These are phyloP conservation scores for Diogma glabrata DNA, from an alignment of 2,888 invertebrate genomes.

Conservation along the genomic window DNA sequence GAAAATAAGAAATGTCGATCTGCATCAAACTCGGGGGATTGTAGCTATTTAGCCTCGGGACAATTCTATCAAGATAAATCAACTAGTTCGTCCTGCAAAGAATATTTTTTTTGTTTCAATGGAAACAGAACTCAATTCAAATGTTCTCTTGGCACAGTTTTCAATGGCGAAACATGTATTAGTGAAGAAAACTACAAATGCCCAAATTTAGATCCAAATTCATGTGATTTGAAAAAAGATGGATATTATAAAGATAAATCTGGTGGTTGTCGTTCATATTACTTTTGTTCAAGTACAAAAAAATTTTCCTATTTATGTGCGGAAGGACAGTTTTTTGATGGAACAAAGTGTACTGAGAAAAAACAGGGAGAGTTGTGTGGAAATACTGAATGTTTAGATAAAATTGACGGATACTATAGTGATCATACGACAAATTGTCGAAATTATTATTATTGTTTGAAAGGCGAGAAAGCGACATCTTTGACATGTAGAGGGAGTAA, in stretches of 20 bases:
- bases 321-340: conserved; percentile 42
- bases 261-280: conserved; percentile 47
- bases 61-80: conserved; percentile 38
- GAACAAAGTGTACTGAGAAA: conserved; percentile 36
- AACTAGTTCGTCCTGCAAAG: conserved; percentile 36
- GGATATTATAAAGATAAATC: conserved; percentile 40
- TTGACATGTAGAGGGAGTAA: conserved; percentile 44
- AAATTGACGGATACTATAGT: conserved; percentile 44
- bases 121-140: conserved; percentile 40
- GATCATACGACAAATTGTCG: conserved; percentile 43
- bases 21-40: conserved; percentile 22
- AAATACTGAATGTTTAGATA: conserved; percentile 34
- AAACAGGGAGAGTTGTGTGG: conserved; percentile 21
- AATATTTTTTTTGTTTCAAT: conserved; percentile 46
- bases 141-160: conserved; percentile 40
- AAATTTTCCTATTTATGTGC: conserved; percentile 47
- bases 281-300: conserved; percentile 43
- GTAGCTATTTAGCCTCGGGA: conserved; percentile 23
- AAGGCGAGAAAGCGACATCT: conserved; percentile 42
- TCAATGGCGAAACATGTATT: conserved; percentile 47
- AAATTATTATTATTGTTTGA: conserved; percentile 48
- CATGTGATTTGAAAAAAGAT: conserved; percentile 42
- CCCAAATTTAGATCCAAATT: conserved; percentile 38
- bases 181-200: conserved; percentile 38
- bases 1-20: conserved; percentile 23